These are phyloP conservation scores for Dysdera silvatica DNA, from an alignment of 1,140 invertebrate species.

Conservation along the genomic window DNA sequence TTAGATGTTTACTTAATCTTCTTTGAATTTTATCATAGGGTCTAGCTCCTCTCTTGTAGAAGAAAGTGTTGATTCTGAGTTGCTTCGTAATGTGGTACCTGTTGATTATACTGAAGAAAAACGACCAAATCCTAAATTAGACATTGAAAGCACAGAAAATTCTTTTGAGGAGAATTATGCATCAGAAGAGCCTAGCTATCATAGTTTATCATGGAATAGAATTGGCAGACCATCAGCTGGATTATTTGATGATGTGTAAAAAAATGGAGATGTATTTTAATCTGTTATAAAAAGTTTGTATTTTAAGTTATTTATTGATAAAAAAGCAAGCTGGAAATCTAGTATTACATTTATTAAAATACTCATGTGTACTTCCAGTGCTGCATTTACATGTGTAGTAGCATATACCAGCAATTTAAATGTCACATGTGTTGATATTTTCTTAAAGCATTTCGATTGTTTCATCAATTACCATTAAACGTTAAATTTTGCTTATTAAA, in stretches of 20 bases:
- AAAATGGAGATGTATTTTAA: neutral
- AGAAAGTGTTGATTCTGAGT: slow-evolving; percentile 54
- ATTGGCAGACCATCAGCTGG: slow-evolving; percentile 57
- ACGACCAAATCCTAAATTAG: slow-evolving; percentile 30
- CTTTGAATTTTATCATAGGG: slow-evolving; percentile 4
- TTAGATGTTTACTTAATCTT: no score
- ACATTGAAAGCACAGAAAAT: slow-evolving; percentile 9
- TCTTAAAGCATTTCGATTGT: no score
- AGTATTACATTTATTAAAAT: no score
- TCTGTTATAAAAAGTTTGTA: no score
- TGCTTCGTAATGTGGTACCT: slow-evolving; percentile 56
- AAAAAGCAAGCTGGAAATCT: no score
- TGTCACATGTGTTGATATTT: no score
- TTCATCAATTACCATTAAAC: no score
- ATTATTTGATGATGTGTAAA: slow-evolving; percentile 75
- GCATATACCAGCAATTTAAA: no score
- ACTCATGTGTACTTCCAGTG: no score
- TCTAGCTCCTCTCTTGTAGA: slow-evolving; percentile 32
- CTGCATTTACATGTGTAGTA: no score
- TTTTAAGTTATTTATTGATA: no score
- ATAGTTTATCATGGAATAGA: slow-evolving; percentile 27
- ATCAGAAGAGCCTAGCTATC: slow-evolving; percentile 10
- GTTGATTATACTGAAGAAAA: slow-evolving; percentile 50
- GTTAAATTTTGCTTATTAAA: no score
- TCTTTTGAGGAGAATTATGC: slow-evolving; percentile 3